phyloP scores from a whole-genome alignment of 2,113 vertebrate species.

The Hirundichthys speculiger region DNA sequence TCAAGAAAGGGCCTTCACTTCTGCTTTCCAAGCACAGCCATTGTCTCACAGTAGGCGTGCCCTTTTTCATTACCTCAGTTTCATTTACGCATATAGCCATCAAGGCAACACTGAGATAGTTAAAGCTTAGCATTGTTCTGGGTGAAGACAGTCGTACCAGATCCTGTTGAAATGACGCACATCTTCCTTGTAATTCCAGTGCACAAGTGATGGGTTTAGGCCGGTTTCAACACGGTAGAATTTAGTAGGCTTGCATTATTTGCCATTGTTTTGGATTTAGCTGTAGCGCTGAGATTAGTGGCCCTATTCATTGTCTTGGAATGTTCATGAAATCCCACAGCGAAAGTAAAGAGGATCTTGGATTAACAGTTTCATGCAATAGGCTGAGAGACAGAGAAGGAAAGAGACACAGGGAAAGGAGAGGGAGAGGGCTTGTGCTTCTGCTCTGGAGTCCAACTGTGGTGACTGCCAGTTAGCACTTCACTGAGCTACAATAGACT shows the following conservation, averaged over 20 bases:
- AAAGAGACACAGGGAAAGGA: constrained; percentile 31
- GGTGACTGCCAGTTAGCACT: constrained; percentile 67
- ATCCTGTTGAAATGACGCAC: constrained; percentile 77
- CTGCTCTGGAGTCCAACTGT: constrained; percentile 52
- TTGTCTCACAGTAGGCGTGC: constrained; percentile 67
- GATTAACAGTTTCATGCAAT: constrained; percentile 79
- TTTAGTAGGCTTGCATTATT: constrained; percentile 79
- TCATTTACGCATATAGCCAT: constrained; percentile 68
- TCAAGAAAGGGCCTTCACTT: constrained; percentile 31
- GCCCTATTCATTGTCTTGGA: constrained; percentile 78
- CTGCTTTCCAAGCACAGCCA: constrained; percentile 67
- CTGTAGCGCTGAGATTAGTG: constrained; percentile 83
- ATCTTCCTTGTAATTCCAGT: constrained; percentile 80
- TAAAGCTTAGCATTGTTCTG: constrained; percentile 79
- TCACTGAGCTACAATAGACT: constrained; percentile 68
- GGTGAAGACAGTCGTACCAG: constrained; percentile 70
- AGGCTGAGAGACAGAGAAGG: constrained; percentile 52
- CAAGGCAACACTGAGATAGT: constrained; percentile 62
- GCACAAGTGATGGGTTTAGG: constrained; percentile 80
- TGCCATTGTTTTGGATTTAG: constrained; percentile 82
- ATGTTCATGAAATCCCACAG: constrained; percentile 83
- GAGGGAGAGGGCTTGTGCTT: constrained; percentile 37
- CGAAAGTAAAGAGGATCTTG: constrained; percentile 82
- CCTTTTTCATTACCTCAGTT: constrained; percentile 72
- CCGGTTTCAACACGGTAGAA: constrained; percentile 73